phyloP scores from a whole-genome alignment of 2,888 invertebrate species.

The Fissipunctia ypsillon region DNA sequence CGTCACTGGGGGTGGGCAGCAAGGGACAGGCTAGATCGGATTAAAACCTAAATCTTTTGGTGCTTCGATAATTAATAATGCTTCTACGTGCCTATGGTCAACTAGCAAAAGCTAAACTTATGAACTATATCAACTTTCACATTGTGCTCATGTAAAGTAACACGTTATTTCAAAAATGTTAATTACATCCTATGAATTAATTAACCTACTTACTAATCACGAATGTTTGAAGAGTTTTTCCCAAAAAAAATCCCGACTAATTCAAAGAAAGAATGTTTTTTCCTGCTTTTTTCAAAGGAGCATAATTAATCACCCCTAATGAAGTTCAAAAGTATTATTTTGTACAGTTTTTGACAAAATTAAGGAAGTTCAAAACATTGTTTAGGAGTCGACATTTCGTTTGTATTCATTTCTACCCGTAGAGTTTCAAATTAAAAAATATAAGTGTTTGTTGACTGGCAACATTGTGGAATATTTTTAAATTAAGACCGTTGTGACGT shows the following conservation, averaged over 20 bases:
- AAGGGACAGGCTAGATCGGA: too few relatives aligned
- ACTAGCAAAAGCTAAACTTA: background rate
- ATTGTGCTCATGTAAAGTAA: conserved; percentile 5
- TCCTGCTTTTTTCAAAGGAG: conserved; percentile 34
- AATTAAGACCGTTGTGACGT: conserved; percentile 44
- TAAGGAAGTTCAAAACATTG: conserved; percentile 52
- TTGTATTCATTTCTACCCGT: conserved; percentile 47
- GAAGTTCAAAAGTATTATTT: conserved; percentile 56
- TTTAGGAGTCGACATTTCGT: conserved; percentile 37
- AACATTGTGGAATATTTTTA: conserved; percentile 46
- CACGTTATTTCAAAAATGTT: conserved; percentile 44
- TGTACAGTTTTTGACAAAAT: conserved; percentile 42
- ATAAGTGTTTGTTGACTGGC: conserved; percentile 41
- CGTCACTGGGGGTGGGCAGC: too few relatives aligned
- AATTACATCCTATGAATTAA: conserved; percentile 48
- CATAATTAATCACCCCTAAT: conserved; percentile 56
- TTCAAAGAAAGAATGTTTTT: conserved; percentile 41
- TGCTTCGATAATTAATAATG: too few relatives aligned
- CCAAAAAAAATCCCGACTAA: conserved; percentile 26
- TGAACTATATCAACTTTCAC: background rate
- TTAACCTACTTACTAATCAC: conserved; percentile 48
- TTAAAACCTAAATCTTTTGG: too few relatives aligned
- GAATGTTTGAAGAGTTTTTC: conserved; percentile 37
- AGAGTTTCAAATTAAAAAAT: conserved; percentile 39
- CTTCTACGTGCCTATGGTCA: background rate